Base-by-base conservation (phyloP, 1,140 invertebrate species). In the Drosophila athabasca region DNA sequence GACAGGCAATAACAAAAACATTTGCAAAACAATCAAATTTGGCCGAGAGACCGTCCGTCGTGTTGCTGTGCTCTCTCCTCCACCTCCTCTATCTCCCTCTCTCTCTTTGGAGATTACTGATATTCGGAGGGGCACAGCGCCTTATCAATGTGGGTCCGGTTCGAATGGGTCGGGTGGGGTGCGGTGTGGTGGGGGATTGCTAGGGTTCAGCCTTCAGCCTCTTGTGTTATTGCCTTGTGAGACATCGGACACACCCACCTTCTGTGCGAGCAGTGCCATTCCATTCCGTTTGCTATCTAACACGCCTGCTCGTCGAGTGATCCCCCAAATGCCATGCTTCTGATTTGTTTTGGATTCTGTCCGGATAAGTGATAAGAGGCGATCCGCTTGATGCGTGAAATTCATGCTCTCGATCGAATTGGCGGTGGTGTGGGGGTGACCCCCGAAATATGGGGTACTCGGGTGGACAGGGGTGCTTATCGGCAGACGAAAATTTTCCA, bases 121-220 rank as follows among this genome's bases (percentile, higher is more conserved):
- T 65, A 66, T 53, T 53, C 35, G 26, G 8, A 51, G 48, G 22
- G 48, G 71, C 35, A 39, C 17, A 11, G 11, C 35, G 35, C 11
- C 70, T 74, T 74, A 74, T 74, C 71, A 74, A 74, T 74, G 53
- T 74, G 71, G 71, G 71, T 74, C 71, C 72, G 71, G 46, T 48
- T 8, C 22, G 54, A 61, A 48, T 74, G 31, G 35, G 24, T 44
- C 24, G 52, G 17, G 15, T n/a, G n/a, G 22, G 43, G 35, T 57
- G 43, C 3, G 29, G 29, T 31, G 29, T 6, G 7, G 7, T 31
- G 35, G 35, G 35, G 35, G 35, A 31, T n/a, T 39, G 3, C 35
- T 39, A 39, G 11, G 35, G 35, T 39, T 39, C 11, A 39, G 35
- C 35, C 35, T 39, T 39, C 35, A 39, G 35, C 35, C 35, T 39